These are phyloP conservation scores for Hypomesus transpacificus DNA, from an alignment of 2,113 vertebrate species.

Conservation along the genomic window DNA sequence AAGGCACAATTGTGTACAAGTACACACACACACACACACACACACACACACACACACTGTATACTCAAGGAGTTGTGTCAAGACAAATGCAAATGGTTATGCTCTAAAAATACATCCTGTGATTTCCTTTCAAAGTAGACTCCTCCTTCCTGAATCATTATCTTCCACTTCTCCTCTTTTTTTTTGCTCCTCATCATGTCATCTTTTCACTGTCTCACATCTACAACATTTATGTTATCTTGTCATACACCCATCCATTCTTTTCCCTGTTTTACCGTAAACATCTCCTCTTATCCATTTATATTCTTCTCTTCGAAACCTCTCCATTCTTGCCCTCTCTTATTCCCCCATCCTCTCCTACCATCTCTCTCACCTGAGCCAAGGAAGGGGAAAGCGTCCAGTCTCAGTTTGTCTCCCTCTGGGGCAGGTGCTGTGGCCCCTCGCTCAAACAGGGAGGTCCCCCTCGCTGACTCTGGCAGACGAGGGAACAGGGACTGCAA, in stretches of 20 bases:
- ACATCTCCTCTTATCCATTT: not conserved
- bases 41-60: not conserved
- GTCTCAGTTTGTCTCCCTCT: constrained; percentile 82
- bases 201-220: not conserved
- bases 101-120: constrained; percentile 7
- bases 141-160: not conserved
- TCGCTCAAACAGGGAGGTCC: constrained; percentile 76
- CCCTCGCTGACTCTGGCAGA: constrained; percentile 76
- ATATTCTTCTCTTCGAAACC: not conserved
- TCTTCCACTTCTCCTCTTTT: constrained; percentile 42
- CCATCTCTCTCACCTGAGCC: constrained; percentile 73
- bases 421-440: constrained; percentile 65
- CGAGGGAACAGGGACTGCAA: constrained; percentile 87
- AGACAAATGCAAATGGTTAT: constrained; percentile 6
- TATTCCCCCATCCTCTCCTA: constrained; percentile 21
- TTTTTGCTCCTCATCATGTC: constrained; percentile 20
- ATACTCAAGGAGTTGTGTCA: not conserved
- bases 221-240: too few species aligned
- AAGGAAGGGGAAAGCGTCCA: constrained; percentile 84
- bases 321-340: not conserved
- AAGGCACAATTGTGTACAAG: constrained; percentile 9
- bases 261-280: not conserved
- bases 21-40: constrained; percentile 20
- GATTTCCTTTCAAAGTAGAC: not conserved
- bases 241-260: too few species aligned